Evolutionary conservation across 2,797 vertebrate species (phyloP).

Genomic region (Siniperca obscura): DNA sequence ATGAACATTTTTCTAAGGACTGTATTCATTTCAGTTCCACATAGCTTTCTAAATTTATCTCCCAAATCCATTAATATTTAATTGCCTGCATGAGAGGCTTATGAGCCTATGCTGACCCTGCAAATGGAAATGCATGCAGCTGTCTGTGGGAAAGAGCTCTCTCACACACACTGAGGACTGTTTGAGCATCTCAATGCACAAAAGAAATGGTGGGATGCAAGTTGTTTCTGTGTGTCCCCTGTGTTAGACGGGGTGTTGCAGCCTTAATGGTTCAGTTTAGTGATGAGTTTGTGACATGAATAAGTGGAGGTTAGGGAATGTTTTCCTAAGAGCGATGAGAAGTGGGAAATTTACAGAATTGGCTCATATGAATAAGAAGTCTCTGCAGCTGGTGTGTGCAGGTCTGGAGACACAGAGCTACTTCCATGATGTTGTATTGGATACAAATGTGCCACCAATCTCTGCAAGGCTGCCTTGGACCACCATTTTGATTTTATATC

Average conservation of each 20-base stretch:
- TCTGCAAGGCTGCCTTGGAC: constrained; percentile 23
- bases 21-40: constrained; percentile 59
- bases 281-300: constrained; percentile 40
- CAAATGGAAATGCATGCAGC: constrained; percentile 64
- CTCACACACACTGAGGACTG: constrained; percentile 47
- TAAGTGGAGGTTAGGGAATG: constrained; percentile 17
- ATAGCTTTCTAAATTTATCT: constrained; percentile 78
- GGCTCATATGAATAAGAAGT: constrained; percentile 5
- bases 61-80: constrained; percentile 78
- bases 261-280: constrained; percentile 51
- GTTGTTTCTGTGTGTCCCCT: constrained; percentile 54
- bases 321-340: constrained; percentile 25
- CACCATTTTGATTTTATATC: constrained; percentile 59
- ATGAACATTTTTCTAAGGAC: constrained; percentile 35
- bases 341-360: constrained; percentile 22
- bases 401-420: background rate
- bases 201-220: constrained; percentile 55
- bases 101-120: constrained; percentile 70
- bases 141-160: constrained; percentile 53
- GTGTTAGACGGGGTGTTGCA: constrained; percentile 18
- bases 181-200: constrained; percentile 66
- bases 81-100: constrained; percentile 70
- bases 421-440: background rate
- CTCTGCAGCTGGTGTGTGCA: constrained; percentile 4
- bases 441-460: constrained; percentile 22